Conservation (phyloP, 2,113 vertebrate genomes). For the Nyctibius bracteatus region DNA sequence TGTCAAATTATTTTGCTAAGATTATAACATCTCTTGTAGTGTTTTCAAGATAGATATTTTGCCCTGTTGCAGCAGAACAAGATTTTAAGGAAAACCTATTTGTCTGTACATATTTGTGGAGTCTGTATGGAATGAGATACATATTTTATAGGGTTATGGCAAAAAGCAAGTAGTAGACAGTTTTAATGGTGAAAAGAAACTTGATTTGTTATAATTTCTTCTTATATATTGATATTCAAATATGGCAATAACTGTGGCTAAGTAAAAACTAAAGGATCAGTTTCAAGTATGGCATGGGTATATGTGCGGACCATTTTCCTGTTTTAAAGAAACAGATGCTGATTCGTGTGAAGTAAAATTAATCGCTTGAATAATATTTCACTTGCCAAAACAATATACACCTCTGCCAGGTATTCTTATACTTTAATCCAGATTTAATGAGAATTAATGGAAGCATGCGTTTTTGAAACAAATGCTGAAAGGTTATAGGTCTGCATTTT, state of each 20-base stretch:
- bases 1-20: neutral
- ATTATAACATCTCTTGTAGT: neutral
- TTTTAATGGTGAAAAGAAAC: neutral
- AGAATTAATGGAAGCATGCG: slow-evolving; percentile 2
- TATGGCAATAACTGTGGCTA: neutral
- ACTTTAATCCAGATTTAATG: slow-evolving; percentile 33
- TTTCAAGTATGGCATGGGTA: neutral
- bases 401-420: neutral
- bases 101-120: neutral
- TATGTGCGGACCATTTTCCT: neutral
- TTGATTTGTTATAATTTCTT: neutral
- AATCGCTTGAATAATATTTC: neutral
- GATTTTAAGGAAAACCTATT: neutral
- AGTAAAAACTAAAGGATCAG: neutral
- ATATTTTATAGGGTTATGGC: neutral
- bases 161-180: neutral
- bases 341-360: slow-evolving; percentile 8
- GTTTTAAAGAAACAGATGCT: slow-evolving; percentile 17
- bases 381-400: slow-evolving; percentile 19
- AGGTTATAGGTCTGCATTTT: slow-evolving; percentile 9
- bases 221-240: neutral
- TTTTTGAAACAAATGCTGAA: slow-evolving; percentile 5
- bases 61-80: neutral
- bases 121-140: neutral
- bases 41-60: neutral